Evolutionary conservation across 2,797 vertebrate genomes (phyloP), one percentile per base, ranked within the genome.

Genomic region (Kryptopterus vitreolus): DNA sequence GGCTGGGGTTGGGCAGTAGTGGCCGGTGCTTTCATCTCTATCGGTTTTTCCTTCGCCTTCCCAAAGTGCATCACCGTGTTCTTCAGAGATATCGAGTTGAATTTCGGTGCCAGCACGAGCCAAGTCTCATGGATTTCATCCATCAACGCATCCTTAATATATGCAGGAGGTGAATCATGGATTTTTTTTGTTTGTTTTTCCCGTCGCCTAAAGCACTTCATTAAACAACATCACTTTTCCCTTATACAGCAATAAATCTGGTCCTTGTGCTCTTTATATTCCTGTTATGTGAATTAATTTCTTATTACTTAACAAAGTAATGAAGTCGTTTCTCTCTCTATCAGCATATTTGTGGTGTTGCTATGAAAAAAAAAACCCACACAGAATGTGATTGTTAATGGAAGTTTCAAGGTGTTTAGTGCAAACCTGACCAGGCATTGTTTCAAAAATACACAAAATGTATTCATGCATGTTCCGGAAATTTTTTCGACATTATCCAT

Each of bases 91-190:
- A 99, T 99, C 7, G 97, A 99, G 91, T 86, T 83, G 22, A 98
- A 98, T 90, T 99, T 99, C 89, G 76, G 92, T 0, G 96, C 95
- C 0, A 94, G 91, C 77, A 97, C 96, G 89, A 99, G 97, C 87
- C 94, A 99, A 88, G 98, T 99, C 71, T 98, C 98, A 0, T 99
- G 97, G 98, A 99, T 99, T 86, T 99, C 98, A 3, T 99, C 98
- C 82, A 99, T 99, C 89, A 99, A 99, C 96, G 86, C 99, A 85
- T 95, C 96, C 0, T 94, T 95, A 80, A 98, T 95, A 93, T 99
- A 99, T 3, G 97, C 88, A 20, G 98, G 96, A 94, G 97, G 98
- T 99, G 88, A 96, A 95, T 62, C 77, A 57, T 43, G 7, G 61
- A 16, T 70, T n/a, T n/a, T n/a, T n/a, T n/a, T n/a, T n/a, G n/a